phyloP scores from a whole-genome alignment of 1,140 invertebrate species.

The Melipona quadrifasciata region DNA sequence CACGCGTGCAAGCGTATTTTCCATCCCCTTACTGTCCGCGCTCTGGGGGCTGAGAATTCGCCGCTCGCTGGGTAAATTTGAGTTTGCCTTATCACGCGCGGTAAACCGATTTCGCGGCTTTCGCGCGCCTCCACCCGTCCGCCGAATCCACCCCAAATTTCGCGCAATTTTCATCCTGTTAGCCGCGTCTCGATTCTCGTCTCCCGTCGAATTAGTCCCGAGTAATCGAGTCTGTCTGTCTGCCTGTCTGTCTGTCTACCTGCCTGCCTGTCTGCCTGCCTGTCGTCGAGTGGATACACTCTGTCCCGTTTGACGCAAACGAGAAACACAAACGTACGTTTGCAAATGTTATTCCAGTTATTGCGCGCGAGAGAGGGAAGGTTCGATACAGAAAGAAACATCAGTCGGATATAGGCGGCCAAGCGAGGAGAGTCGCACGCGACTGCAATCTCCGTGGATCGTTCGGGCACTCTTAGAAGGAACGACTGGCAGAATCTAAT shows the following conservation, averaged over 20 bases:
- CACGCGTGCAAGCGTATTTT: conserved; percentile 1
- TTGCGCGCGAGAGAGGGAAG: too few relatives aligned
- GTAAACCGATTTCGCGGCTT: conserved; percentile 39
- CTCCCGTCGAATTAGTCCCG: too few relatives aligned
- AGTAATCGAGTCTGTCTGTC: background rate
- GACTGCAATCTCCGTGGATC: too few relatives aligned
- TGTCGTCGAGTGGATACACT: too few relatives aligned
- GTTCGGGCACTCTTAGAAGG: background rate
- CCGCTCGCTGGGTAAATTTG: conserved; percentile 42
- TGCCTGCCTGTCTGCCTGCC: too few relatives aligned
- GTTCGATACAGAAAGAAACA: too few relatives aligned
- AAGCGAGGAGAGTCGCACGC: too few relatives aligned
- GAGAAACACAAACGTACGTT: too few relatives aligned
- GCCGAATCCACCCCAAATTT: background rate
- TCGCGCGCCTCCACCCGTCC: background rate
- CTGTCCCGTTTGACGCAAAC: too few relatives aligned
- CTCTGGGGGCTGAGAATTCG: conserved; percentile 22
- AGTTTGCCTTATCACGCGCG: background rate
- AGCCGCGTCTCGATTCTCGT: background rate
- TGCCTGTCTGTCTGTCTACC: background rate
- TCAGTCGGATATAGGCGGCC: too few relatives aligned
- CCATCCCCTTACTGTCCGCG: background rate
- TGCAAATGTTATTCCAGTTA: too few relatives aligned
- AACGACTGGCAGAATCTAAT: conserved; percentile 32
- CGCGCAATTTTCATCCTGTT: too few relatives aligned